A percentile compares a stretch with the other conserved stretches of the same genome.
phyloP scores from a whole-genome alignment of 2,797 vertebrate species.

The Nasua narica region DNA sequence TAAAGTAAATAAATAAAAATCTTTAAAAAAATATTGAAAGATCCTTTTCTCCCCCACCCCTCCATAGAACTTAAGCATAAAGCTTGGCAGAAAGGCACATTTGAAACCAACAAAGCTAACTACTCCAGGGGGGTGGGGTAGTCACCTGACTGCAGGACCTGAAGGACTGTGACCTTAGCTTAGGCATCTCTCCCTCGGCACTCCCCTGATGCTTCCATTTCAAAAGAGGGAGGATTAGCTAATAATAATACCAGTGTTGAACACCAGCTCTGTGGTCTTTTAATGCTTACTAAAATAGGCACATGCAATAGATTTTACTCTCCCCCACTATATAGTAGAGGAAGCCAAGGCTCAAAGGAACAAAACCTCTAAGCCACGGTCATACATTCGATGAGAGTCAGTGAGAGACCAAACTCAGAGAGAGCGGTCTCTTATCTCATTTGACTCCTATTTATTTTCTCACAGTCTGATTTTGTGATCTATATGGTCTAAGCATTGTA shows the following conservation, averaged over 20 bases:
- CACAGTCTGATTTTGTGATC: neutral
- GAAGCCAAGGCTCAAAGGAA: neutral
- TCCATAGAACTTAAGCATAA: neutral
- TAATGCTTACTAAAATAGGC: neutral
- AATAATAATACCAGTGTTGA: neutral
- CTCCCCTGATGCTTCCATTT: neutral
- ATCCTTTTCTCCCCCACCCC: rapidly evolving
- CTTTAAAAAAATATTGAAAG: neutral
- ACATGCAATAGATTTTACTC: neutral
- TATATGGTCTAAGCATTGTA: neutral
- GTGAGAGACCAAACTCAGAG: neutral
- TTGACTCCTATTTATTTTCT: neutral
- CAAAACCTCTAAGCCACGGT: neutral
- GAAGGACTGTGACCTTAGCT: neutral
- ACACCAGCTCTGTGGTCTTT: neutral
- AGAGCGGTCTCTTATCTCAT: neutral
- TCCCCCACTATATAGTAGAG: neutral
- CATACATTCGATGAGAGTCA: neutral
- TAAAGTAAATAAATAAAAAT: too few relatives aligned
- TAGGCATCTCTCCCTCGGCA: neutral
- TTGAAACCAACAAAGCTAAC: neutral
- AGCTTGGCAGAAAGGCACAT: neutral
- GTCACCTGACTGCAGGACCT: neutral
- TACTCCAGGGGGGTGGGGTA: rapidly evolving
- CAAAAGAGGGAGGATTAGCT: neutral